Percentiles rank a stretch among this genome's conserved stretches.
These are phyloP conservation scores for Ostrea denselamellosa DNA, from an alignment of 1,140 invertebrate genomes.

Conservation along the genomic window DNA sequence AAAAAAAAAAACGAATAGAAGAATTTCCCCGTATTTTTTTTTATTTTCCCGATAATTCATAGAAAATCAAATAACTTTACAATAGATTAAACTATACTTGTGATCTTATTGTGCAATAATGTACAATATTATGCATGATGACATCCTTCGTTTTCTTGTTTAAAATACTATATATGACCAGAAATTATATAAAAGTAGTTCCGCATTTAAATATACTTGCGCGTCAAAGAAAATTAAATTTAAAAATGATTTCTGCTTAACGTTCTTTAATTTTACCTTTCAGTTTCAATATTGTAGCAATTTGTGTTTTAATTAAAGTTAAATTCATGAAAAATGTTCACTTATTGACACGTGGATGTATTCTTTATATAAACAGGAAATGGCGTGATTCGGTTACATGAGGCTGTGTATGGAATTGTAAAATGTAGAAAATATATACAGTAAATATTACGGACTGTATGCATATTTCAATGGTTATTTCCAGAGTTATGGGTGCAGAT, in stretches of 20 bases:
- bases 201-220: neutral
- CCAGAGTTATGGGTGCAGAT: neutral
- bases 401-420: neutral
- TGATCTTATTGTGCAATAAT: too few relatives aligned
- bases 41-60: neutral
- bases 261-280: neutral
- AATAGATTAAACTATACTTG: too few relatives aligned
- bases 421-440: neutral
- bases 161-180: neutral
- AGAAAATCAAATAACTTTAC: neutral
- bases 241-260: neutral
- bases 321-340: neutral
- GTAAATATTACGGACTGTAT: conserved; percentile 20
- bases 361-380: neutral
- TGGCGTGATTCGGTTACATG: conserved; percentile 11
- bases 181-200: conserved; percentile 21
- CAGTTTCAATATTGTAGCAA: too few relatives aligned
- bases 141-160: neutral
- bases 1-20: neutral
- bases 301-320: too few relatives aligned
- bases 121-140: too few relatives aligned
- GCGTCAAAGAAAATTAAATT: neutral
- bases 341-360: neutral
- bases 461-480: neutral
- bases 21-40: neutral